Evolutionary conservation across 53 echinoderm and acorn worm species (phyloP).

Genomic region (Arbacia lixula): DNA sequence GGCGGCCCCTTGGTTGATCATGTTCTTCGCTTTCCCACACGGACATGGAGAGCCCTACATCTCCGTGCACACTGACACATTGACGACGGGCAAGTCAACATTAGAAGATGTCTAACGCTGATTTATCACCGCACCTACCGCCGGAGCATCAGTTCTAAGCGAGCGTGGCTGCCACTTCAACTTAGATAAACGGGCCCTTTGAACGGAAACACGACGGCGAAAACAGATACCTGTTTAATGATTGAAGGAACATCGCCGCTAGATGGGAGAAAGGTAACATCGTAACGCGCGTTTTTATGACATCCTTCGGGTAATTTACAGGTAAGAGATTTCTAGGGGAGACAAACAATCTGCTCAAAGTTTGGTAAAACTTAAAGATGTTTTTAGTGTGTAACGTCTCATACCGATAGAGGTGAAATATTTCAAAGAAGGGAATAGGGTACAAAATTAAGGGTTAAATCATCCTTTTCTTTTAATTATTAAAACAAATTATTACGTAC

Average conservation of each 20-base stretch:
- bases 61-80: constrained; percentile 25
- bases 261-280: constrained; percentile 1
- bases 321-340: constrained; percentile 26
- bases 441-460: too few relatives aligned
- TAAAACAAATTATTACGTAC: too few relatives aligned
- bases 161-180: constrained; percentile 39
- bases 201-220: constrained; percentile 48
- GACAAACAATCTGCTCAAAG: constrained; percentile 5
- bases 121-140: constrained; percentile 20
- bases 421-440: too few relatives aligned
- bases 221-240: constrained; percentile 47
- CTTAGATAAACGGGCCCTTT: constrained; percentile 35
- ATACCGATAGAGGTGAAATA: too few relatives aligned
- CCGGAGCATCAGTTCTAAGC: background rate
- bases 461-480: too few relatives aligned
- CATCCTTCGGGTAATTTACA: constrained; percentile 32
- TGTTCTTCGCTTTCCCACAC: too few relatives aligned
- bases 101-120: background rate
- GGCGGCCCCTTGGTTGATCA: too few relatives aligned
- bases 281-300: constrained; percentile 19
- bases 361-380: too few relatives aligned
- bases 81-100: constrained; percentile 4
- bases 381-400: too few relatives aligned
- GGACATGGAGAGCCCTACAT: too few relatives aligned
- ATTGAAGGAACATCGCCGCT: constrained; percentile 33